Evolutionary conservation across 2,888 invertebrate species (phyloP).

Genomic region (Lasioglossum morio): DNA sequence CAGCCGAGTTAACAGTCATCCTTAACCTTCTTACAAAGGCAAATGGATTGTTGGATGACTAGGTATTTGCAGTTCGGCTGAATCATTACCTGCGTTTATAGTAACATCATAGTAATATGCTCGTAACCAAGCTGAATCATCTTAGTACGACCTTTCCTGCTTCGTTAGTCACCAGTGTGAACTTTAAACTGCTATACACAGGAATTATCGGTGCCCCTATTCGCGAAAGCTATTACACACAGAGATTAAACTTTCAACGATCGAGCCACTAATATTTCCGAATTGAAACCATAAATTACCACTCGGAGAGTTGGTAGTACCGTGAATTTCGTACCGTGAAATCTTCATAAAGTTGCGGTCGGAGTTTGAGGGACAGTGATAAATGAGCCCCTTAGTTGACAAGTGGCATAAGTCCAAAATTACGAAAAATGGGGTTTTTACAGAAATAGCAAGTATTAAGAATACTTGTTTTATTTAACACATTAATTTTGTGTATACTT

Average conservation of each 20-base stretch:
- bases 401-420: no score
- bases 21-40: background rate
- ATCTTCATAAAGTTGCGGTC: background rate
- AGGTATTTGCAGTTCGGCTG: background rate
- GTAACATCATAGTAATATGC: background rate
- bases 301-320: no score
- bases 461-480: no score
- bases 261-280: background rate
- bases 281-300: background rate
- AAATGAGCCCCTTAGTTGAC: no score
- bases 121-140: background rate
- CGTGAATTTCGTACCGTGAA: background rate
- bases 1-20: background rate
- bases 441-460: no score
- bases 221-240: background rate
- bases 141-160: background rate
- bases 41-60: background rate
- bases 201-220: background rate
- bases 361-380: no score
- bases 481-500: no score
- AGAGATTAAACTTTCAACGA: no score
- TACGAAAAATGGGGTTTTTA: no score
- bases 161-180: background rate
- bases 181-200: background rate
- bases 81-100: background rate